These are phyloP conservation scores for Enteromius thamalakanensis DNA, from an alignment of 2,797 vertebrate genomes.

Conservation along the genomic window DNA sequence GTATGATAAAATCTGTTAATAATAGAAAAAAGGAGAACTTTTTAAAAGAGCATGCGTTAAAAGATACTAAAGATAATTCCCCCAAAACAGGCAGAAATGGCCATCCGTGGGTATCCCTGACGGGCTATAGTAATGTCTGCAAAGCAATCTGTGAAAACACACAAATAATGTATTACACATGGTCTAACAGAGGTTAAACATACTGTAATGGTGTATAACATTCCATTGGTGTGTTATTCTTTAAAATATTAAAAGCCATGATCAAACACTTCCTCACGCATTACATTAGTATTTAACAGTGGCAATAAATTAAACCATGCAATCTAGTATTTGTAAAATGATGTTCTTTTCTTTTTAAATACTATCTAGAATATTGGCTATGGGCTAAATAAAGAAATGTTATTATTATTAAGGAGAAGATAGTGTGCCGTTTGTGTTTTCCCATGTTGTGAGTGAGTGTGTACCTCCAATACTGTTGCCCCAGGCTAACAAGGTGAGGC, in stretches of 20 bases:
- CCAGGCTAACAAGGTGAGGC: constrained; percentile 95
- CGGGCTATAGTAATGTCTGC: constrained; percentile 93
- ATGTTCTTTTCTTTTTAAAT: neutral
- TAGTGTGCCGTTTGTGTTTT: neutral
- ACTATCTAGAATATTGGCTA: neutral
- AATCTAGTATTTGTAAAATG: neutral
- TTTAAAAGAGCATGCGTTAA: constrained; percentile 41
- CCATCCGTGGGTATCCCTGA: constrained; percentile 96
- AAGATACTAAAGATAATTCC: constrained; percentile 99
- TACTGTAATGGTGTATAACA: neutral
- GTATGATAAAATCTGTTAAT: neutral
- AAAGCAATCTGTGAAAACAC: constrained; percentile 80
- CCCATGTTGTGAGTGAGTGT: neutral
- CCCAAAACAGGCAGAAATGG: constrained; percentile 95
- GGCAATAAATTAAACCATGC: neutral
- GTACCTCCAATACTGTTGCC: constrained; percentile 97
- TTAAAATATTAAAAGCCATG: neutral
- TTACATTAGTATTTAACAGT: neutral
- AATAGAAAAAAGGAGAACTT: neutral
- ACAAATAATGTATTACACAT: neutral
- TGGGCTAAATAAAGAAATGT: neutral
- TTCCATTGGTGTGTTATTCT: neutral
- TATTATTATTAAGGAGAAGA: neutral
- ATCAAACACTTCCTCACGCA: neutral
- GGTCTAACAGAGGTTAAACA: neutral